Conservation (phyloP, 2,113 vertebrate genomes). For the Dromaius novaehollandiae region DNA sequence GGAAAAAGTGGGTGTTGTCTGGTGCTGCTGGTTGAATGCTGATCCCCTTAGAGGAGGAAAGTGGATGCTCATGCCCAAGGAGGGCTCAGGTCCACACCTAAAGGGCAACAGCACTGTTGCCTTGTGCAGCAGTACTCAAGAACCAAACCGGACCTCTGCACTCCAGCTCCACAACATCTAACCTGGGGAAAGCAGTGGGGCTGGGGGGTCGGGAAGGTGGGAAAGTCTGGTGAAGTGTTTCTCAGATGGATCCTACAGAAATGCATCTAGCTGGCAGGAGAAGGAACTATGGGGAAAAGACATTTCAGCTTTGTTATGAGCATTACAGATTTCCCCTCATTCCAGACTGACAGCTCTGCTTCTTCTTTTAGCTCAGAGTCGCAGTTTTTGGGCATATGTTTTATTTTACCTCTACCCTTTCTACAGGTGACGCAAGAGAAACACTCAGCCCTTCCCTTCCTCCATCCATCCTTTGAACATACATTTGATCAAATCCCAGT, state of each 20-base stretch:
- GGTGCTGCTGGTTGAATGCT: too few species aligned
- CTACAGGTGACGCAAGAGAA: background rate
- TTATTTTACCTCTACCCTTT: background rate
- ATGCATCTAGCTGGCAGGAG: background rate
- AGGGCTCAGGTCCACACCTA: background rate
- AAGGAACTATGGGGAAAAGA: background rate
- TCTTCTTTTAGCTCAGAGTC: background rate
- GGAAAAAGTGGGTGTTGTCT: background rate
- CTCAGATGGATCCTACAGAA: background rate
- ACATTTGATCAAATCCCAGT: background rate
- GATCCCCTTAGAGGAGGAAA: background rate
- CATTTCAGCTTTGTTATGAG: background rate
- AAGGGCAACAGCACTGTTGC: background rate
- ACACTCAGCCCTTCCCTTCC: background rate
- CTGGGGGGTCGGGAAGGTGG: background rate
- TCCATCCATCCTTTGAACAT: background rate
- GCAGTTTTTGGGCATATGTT: background rate
- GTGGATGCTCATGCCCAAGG: background rate
- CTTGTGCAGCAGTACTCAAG: background rate
- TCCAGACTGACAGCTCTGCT: background rate
- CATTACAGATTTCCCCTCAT: background rate
- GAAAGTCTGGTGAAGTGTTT: background rate
- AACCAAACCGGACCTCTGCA: background rate
- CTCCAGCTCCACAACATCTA: background rate
- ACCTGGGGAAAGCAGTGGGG: background rate